Evolutionary conservation across 2,888 invertebrate species (phyloP).

Genomic region (Metalampra italica): DNA sequence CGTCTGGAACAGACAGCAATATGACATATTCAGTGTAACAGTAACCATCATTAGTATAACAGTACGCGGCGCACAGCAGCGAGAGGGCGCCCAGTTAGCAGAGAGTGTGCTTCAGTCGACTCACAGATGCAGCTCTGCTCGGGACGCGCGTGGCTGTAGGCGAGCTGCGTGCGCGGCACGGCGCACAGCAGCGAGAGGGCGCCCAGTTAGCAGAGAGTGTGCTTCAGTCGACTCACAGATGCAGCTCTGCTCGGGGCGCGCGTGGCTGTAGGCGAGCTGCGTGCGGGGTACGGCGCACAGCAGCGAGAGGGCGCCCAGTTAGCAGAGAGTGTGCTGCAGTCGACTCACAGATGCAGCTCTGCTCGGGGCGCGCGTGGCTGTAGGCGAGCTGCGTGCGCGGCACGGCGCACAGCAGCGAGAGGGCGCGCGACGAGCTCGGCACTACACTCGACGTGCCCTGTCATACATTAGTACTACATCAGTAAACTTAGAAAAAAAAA

Average conservation of each 20-base stretch:
- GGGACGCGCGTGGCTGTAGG: slow-evolving; percentile 15
- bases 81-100: no score
- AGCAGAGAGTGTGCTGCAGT: no score
- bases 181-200: slow-evolving; percentile 36
- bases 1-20: background rate
- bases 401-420: slow-evolving; percentile 38
- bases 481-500: no score
- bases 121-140: background rate
- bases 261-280: slow-evolving; percentile 24
- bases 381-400: slow-evolving; percentile 35
- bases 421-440: slow-evolving; percentile 44
- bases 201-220: no score
- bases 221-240: no score
- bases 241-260: background rate
- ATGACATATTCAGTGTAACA: background rate
- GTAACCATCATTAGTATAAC: no score
- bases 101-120: no score
- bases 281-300: slow-evolving; percentile 39
- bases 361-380: slow-evolving; percentile 8
- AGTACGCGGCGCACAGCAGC: no score
- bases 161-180: slow-evolving; percentile 37
- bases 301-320: no score
- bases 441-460: slow-evolving; percentile 51
- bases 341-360: no score
- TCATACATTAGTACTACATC: background rate